A percentile compares a stretch with the other conserved stretches of the same genome.
Evolutionary conservation across 1,140 invertebrate species (phyloP).

Genomic region (Dinoponera quadriceps): DNA sequence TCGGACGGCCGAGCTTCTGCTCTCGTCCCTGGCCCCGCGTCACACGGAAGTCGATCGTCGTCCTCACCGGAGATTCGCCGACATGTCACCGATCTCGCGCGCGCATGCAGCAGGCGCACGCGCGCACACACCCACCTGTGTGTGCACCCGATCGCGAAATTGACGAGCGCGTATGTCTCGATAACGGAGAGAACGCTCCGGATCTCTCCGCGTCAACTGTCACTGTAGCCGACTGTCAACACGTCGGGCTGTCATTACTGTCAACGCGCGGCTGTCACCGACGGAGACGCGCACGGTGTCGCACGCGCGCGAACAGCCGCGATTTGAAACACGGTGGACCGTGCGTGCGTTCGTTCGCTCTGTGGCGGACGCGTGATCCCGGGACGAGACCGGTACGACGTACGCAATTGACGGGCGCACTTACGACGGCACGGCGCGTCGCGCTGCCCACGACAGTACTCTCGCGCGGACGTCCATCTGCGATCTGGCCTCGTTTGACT

Average conservation of each 20-base stretch:
- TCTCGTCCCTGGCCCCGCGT: not conserved
- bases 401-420: constrained; percentile 5
- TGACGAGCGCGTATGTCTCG: not conserved
- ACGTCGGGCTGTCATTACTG: too few species aligned
- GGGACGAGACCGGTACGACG: constrained; percentile 4
- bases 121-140: constrained; percentile 3
- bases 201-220: too few species aligned
- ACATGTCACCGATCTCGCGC: constrained; percentile 6
- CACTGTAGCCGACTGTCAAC: too few species aligned
- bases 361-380: too few species aligned
- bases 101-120: not conserved
- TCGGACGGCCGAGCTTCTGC: not conserved
- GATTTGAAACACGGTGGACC: too few species aligned
- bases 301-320: too few species aligned
- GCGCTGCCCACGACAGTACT: constrained; percentile 76
- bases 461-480: constrained; percentile 75
- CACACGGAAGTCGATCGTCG: not conserved
- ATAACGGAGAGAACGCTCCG: too few species aligned
- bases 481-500: constrained; percentile 71
- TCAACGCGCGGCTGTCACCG: too few species aligned
- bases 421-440: constrained; percentile 63
- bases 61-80: not conserved
- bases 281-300: too few species aligned
- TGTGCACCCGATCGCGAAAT: not conserved
- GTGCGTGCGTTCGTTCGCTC: too few species aligned